phyloP scores from a whole-genome alignment of 2,797 vertebrate species.

The Anguilla obscura region DNA sequence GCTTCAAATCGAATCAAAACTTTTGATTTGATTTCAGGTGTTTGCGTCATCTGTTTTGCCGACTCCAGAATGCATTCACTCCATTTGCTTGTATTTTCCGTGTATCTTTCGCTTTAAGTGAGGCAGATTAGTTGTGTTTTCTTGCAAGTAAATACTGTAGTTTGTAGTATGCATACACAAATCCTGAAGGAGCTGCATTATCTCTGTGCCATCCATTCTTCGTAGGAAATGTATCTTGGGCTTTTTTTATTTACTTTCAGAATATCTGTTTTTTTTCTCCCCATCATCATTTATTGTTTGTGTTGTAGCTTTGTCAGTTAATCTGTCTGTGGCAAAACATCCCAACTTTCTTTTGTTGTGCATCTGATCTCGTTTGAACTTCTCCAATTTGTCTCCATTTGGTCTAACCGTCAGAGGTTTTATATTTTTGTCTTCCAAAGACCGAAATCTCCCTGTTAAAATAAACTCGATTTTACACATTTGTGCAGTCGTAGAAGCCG shows the following conservation, averaged over 20 bases:
- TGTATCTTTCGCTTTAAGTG: neutral
- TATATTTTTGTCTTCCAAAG: neutral
- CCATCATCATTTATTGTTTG: neutral
- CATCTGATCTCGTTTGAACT: neutral
- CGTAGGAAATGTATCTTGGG: neutral
- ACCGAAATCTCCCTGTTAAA: neutral
- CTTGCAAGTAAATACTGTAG: neutral
- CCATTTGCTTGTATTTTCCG: neutral
- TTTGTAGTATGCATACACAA: neutral
- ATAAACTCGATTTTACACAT: neutral
- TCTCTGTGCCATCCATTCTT: neutral
- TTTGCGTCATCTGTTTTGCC: neutral
- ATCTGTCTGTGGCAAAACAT: neutral
- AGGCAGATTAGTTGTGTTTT: constrained; percentile 15
- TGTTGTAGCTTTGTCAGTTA: neutral
- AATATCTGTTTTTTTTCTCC: neutral
- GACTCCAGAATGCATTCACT: neutral
- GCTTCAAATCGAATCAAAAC: neutral
- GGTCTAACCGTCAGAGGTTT: neutral
- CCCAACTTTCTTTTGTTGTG: neutral
- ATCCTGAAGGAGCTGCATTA: constrained; percentile 14
- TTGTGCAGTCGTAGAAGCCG: neutral
- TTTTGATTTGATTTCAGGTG: neutral
- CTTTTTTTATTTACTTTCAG: neutral
- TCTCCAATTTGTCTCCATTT: constrained; percentile 16